Conservation (phyloP, 2,113 vertebrate genomes). For the Zeus faber region DNA sequence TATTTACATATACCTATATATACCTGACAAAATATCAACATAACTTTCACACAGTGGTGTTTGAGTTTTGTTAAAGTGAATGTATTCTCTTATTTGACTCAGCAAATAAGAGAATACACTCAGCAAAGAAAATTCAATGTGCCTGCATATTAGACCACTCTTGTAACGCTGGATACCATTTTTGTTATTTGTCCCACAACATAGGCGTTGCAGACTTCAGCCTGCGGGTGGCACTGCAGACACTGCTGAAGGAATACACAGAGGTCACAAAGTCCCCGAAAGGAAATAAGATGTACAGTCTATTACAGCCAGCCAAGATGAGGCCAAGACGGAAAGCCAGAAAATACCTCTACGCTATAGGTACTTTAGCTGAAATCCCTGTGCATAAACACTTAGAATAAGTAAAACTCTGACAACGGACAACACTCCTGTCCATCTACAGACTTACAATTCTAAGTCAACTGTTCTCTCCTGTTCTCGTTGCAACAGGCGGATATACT, state of each 20-base stretch:
- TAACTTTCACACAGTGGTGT: too few species aligned
- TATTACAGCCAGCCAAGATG: constrained; percentile 86
- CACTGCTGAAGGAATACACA: constrained; percentile 94
- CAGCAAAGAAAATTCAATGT: too few species aligned
- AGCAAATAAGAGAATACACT: too few species aligned
- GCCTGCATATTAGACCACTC: too few species aligned
- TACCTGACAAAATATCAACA: too few species aligned
- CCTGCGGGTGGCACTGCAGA: constrained; percentile 95
- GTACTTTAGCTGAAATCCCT: constrained; percentile 54
- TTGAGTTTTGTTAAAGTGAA: too few species aligned
- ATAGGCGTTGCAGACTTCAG: constrained; percentile 92
- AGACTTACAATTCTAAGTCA: not conserved
- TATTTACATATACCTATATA: too few species aligned
- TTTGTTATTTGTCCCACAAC: constrained; percentile 25
- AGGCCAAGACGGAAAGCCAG: constrained; percentile 94
- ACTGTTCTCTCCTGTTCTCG: constrained; percentile 20
- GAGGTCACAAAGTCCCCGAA: constrained; percentile 90
- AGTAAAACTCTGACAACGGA: not conserved
- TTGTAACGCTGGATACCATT: too few species aligned
- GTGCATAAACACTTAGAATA: not conserved
- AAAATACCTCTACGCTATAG: constrained; percentile 97
- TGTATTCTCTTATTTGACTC: too few species aligned
- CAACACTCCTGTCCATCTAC: not conserved
- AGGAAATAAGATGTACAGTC: constrained; percentile 88
- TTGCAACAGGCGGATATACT: constrained; percentile 87